Conservation (phyloP, 2,888 invertebrate genomes). For the Brachycybe producta region DNA sequence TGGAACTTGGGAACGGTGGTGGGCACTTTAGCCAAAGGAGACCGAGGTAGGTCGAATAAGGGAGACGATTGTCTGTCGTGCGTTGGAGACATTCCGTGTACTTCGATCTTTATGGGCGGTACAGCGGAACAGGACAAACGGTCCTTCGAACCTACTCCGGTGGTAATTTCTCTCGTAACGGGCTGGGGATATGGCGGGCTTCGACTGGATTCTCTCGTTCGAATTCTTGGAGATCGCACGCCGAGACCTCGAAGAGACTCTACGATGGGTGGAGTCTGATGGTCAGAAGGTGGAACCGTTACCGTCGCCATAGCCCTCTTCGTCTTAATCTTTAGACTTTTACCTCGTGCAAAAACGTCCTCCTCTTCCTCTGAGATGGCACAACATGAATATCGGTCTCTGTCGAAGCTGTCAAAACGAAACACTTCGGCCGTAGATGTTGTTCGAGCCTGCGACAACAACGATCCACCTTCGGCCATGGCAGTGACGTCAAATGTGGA, state of each 20-base stretch:
- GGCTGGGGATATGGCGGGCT: conserved; percentile 1
- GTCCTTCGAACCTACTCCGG: too few relatives aligned
- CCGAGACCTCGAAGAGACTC: conserved; percentile 39
- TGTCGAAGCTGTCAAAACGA: conserved; percentile 39
- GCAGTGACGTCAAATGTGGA: too few relatives aligned
- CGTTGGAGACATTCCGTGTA: too few relatives aligned
- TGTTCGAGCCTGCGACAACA: background rate
- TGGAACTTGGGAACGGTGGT: background rate
- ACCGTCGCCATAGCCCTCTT: background rate
- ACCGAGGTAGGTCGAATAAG: background rate
- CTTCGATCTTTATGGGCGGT: too few relatives aligned
- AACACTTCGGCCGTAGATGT: conserved; percentile 31
- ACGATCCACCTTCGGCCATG: background rate
- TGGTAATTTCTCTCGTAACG: background rate
- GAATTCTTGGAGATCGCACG: background rate
- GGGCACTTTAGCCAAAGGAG: background rate
- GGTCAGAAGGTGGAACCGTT: conserved; percentile 23
- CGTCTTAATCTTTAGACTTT: background rate
- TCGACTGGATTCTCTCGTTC: background rate
- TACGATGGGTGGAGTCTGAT: conserved; percentile 39
- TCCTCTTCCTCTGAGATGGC: conserved; percentile 39
- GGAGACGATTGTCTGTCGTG: background rate
- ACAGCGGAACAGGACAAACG: too few relatives aligned
- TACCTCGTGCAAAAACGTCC: conserved; percentile 44
- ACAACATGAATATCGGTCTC: conserved; percentile 30